Base-by-base conservation (phyloP, 2,797 vertebrate genomes). In the Streptopelia turtur region DNA sequence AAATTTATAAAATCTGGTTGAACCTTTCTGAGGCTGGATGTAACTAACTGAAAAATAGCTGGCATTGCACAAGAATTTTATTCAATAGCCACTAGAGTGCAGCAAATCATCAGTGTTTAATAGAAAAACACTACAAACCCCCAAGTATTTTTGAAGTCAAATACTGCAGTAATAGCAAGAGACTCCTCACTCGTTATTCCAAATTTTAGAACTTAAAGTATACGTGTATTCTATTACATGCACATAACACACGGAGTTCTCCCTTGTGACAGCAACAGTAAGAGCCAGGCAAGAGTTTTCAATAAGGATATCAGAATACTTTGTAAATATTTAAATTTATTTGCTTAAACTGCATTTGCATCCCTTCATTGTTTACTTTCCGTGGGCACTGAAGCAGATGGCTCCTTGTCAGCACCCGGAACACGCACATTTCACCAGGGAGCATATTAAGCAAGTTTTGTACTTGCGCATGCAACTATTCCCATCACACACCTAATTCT, bases 181-280 rank as follows among this genome's bases (percentile, higher is more conserved):
- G 45, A 27, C 6, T 57, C 30, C 52, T 11, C 33, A 61, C 2
- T 5, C 5, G 13, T 52, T 39, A 53, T 14, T 66, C 17, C 31
- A 18, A 18, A 24, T 24, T 33, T 37, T 16, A 28, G 20, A n/a
- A 37, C 20, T 35, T 41, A 17, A 28, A 10, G 28, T 13, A 12
- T 2, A 0, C 1, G 4, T 1, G 7, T 20, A 16, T 30, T 52
- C 15, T 49, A 15, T 24, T 17, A 17, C 25, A 14, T 18, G 22
- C 22, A 2, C 1, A 30, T 56, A 33, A n/a, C n/a, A 18, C 17
- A n/a, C 8, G 22, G 17, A 7, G 11, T 11, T 64, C 14, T 37
- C 15, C 22, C 35, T 31, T 33, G 10, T 3, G 1, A 37, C 0
- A 31, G n/a, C 56, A 53, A 33, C 1, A 8, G 25, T 24, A 28